phyloP scores from a whole-genome alignment of 2,888 invertebrate genomes.

The Nephrocerus scutellatus region DNA sequence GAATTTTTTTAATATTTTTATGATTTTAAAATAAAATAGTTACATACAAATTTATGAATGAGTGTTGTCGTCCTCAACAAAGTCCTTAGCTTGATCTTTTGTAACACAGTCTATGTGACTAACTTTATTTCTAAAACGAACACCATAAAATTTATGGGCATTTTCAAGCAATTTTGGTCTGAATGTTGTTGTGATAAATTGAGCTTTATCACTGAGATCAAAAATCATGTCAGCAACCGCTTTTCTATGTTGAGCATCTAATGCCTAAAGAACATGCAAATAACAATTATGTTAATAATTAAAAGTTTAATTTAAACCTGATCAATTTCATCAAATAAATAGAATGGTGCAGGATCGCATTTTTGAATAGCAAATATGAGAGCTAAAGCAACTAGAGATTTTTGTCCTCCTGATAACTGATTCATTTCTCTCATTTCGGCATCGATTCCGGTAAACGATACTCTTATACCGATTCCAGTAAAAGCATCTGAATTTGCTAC shows the following conservation, averaged over 20 bases:
- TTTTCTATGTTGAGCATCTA: constrained; percentile 90
- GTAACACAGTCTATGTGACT: constrained; percentile 96
- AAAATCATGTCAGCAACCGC: constrained; percentile 96
- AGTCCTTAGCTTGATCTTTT: constrained; percentile 91
- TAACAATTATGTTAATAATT: background rate
- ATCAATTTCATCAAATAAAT: constrained; percentile 99
- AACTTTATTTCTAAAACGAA: constrained; percentile 90
- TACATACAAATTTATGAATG: constrained; percentile 62
- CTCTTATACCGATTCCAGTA: constrained; percentile 87
- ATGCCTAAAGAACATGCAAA: constrained; percentile 50
- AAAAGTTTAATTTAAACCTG: constrained; percentile 59
- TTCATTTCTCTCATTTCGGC: constrained; percentile 99
- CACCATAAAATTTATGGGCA: constrained; percentile 98
- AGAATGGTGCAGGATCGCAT: constrained; percentile 99
- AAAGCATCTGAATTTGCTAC: constrained; percentile 61
- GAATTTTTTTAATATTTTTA: no score
- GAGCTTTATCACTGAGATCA: constrained; percentile 82
- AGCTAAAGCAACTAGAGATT: constrained; percentile 94
- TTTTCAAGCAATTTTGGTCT: constrained; percentile 90
- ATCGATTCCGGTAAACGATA: constrained; percentile 89
- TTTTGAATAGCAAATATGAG: constrained; percentile 99
- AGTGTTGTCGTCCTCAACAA: constrained; percentile 95
- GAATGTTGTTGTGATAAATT: constrained; percentile 97
- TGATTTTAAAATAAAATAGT: no score
- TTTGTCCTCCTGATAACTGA: constrained; percentile 98